Conservation (phyloP, 35 echinoderm and acorn worm genomes). For the Holothuria glaberrima region DNA sequence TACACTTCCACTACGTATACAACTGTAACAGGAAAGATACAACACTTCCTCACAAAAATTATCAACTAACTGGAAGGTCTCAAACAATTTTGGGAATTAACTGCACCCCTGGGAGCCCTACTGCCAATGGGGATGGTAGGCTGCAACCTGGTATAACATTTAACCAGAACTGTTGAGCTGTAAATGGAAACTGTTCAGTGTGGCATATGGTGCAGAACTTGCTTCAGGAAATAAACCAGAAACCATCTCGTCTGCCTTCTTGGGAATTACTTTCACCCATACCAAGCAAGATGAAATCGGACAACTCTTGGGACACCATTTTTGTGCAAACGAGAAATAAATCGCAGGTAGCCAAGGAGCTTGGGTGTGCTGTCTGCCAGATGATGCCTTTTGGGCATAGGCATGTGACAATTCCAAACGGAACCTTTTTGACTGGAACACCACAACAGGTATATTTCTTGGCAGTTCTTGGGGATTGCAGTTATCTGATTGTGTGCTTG, state of each 20-base stretch:
- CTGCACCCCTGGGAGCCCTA: too few relatives aligned
- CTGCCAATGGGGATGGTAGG: too few relatives aligned
- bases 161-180: too few relatives aligned
- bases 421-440: slow-evolving; percentile 6
- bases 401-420: neutral
- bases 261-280: slow-evolving; percentile 33
- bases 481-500: neutral
- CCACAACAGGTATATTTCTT: neutral
- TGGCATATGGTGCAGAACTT: neutral
- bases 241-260: slow-evolving; percentile 43
- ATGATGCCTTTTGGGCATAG: slow-evolving; percentile 2
- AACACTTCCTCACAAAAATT: too few relatives aligned
- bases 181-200: slow-evolving; percentile 13
- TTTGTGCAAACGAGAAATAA: slow-evolving; percentile 42
- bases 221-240: slow-evolving; percentile 32
- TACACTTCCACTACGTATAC: too few relatives aligned
- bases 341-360: neutral
- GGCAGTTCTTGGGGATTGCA: neutral
- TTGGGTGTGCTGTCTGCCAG: neutral
- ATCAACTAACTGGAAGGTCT: too few relatives aligned
- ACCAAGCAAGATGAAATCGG: slow-evolving; percentile 21
- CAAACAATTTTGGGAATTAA: too few relatives aligned
- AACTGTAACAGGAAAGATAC: too few relatives aligned
- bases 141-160: too few relatives aligned
- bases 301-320: neutral